Base-by-base conservation (phyloP, 2,113 vertebrate genomes). In the Vidua chalybeata region DNA sequence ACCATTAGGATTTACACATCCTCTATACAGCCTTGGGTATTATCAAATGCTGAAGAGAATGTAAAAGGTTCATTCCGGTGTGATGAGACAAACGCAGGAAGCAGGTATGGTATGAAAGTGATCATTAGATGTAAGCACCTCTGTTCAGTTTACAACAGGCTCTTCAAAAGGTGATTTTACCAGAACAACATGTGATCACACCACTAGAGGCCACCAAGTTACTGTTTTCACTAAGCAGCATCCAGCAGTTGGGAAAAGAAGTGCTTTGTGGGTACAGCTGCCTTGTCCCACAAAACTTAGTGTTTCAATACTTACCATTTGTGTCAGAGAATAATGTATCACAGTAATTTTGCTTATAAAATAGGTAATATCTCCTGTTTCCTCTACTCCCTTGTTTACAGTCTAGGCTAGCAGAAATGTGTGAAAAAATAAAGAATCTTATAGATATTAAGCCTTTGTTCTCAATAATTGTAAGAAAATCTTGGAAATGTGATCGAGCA, bases 201-300 rank as follows among this genome's bases (percentile, higher is more conserved):
- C 93, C 97, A 91, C 95, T 96, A 96, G 96, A 95, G 96, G 96
- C 48, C 96, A 94, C 69, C 86, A 94, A 45, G 63, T 74, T 84
- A 37, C 69, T 75, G n/a, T 33, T 87, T 91, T 59, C 59, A 63
- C 43, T 58, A 10, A 59, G 39, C 54, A 73, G 35, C 24, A 48
- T 12, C 66, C 48, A 54, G 43, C 72, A 56, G 45, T 22, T 46
- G 22, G 46, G 43, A 77, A 54, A 76, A 59, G 6, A 74, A 68
- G 20, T 22, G 37, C 21, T 89, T 66, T 66, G 33, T 30, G 0
- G 13, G 68, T 24, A 55, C 24, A 51, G 13, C 31, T 76, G 22
- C 23, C 9, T 43, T 49, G 49, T 68, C 21, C 45, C 23, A 83
- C 51, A 39, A 85, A 69, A 75, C 41, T 48, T 13, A 43, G 33